Evolutionary conservation across 2,797 vertebrate species (phyloP), one percentile per base, ranked within the genome.

Genomic region (Threskiornis aethiopicus): DNA sequence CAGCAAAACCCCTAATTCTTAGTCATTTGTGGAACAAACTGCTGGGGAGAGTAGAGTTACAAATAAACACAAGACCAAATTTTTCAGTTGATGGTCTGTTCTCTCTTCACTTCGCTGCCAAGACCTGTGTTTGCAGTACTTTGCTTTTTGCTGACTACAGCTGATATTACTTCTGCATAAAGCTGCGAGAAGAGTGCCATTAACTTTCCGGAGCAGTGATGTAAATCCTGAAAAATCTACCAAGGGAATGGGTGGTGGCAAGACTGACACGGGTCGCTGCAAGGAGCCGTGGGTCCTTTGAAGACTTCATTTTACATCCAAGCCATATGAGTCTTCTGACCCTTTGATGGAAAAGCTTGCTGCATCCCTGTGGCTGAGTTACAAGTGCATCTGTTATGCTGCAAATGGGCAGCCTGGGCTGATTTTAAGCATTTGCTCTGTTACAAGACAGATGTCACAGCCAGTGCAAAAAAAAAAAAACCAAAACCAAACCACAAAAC

Each of bases 211-310:
- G 58, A 87, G 58, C 4, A 7, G 39, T 94, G 83, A 95, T 0
- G 13, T 61, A 89, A 76, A 89, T 58, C 47, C 77, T 75, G 47
- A 96, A 96, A 95, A 87, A 96, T 95, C 61, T 91, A 91, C 73
- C 67, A 15, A 84, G 94, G 55, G 81, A 93, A 90, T 64, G 91
- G 91, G 91, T 24, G 90, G 89, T 84, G 73, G 76, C 47, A 67
- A 77, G 81, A 70, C 67, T 0, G 11, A 80, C 57, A 51, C 2
- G 55, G 83, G 76, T 91, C 8, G 1, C 39, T 83, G 81, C 84
- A 89, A 87, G 57, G 67, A 93, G 64, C 22, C 4, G 67, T 42
- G 49, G 41, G 31, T 89, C 78, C 78, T 96, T 86, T 90, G 84
- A 94, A 95, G 75, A 49, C 75, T 87, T 82, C 44, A 5, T 79